Conservation (phyloP, 2,113 vertebrate species). For the Stomatorhinus ivindoensis region DNA sequence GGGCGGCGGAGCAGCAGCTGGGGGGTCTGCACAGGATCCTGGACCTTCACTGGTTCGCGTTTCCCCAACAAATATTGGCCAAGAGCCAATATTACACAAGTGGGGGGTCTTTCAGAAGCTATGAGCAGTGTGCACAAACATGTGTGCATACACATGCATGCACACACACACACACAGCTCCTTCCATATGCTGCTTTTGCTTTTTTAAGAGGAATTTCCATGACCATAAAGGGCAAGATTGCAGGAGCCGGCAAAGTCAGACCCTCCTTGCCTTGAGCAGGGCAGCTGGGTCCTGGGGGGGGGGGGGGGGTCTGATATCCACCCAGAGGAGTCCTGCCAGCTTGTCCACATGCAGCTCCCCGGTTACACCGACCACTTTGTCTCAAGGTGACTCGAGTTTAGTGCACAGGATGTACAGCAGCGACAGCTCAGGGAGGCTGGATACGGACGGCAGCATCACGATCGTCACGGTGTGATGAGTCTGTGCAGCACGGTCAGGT, state of each 20-base stretch:
- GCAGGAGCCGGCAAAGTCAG: constrained; percentile 24
- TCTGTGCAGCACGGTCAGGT: neutral
- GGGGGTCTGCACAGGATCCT: constrained; percentile 2
- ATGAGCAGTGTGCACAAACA: neutral
- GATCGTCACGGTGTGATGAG: neutral
- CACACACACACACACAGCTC: neutral
- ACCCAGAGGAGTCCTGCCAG: neutral
- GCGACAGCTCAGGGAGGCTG: neutral
- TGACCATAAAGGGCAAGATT: constrained; percentile 61
- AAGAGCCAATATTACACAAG: constrained; percentile 33
- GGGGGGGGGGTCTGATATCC: neutral
- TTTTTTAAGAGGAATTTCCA: neutral
- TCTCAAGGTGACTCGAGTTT: neutral
- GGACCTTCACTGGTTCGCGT: constrained; percentile 19
- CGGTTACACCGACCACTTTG: neutral
- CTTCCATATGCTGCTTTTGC: neutral
- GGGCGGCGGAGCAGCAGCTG: neutral
- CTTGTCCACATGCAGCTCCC: neutral
- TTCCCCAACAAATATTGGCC: constrained; percentile 28
- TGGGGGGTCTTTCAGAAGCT: neutral
- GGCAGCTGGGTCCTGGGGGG: no score
- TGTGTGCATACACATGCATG: neutral
- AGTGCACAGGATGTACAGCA: neutral
- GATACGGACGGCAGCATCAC: neutral
- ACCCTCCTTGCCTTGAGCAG: neutral